Conservation (phyloP, 2,113 vertebrate species). For the Dendropsophus ebraccatus region DNA sequence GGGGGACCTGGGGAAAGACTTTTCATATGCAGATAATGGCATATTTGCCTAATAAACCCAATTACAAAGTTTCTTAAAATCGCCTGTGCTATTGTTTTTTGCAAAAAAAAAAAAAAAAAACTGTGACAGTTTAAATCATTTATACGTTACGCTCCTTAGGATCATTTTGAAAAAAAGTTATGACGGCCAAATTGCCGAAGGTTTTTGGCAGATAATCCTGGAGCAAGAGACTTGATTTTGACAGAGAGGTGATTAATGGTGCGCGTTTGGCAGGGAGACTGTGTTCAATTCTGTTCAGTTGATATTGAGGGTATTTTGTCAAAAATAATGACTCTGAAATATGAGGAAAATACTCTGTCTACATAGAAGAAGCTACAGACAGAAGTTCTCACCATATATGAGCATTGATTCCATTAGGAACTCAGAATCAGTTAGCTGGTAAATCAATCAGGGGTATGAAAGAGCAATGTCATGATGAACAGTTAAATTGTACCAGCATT, state of each 20-base stretch:
- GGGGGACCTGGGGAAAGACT: too few species aligned
- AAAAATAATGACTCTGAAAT: constrained; percentile 25
- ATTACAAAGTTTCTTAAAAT: too few species aligned
- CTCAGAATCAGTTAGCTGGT: constrained; percentile 6
- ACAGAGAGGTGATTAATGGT: constrained; percentile 6
- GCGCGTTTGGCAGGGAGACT: constrained; percentile 4
- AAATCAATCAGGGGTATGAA: constrained; percentile 2
- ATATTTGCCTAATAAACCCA: too few species aligned
- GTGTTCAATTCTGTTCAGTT: constrained; percentile 12
- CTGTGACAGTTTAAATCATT: too few species aligned
- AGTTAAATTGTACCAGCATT: not conserved
- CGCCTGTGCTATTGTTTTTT: too few species aligned
- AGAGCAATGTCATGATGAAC: not conserved
- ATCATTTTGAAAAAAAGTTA: not conserved
- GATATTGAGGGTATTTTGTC: constrained; percentile 27
- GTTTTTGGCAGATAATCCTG: not conserved
- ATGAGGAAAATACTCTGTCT: constrained; percentile 14
- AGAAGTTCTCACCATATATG: not conserved
- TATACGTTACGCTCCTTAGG: not conserved
- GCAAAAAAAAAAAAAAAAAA: too few species aligned
- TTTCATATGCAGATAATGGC: too few species aligned
- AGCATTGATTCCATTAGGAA: constrained; percentile 9
- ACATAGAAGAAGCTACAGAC: not conserved
- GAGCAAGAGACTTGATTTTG: not conserved
- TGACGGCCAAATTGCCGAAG: not conserved